Percentiles rank a stretch among this genome's conserved stretches.
phyloP scores from a whole-genome alignment of 2,113 vertebrate species.

The Oriolus oriolus region DNA sequence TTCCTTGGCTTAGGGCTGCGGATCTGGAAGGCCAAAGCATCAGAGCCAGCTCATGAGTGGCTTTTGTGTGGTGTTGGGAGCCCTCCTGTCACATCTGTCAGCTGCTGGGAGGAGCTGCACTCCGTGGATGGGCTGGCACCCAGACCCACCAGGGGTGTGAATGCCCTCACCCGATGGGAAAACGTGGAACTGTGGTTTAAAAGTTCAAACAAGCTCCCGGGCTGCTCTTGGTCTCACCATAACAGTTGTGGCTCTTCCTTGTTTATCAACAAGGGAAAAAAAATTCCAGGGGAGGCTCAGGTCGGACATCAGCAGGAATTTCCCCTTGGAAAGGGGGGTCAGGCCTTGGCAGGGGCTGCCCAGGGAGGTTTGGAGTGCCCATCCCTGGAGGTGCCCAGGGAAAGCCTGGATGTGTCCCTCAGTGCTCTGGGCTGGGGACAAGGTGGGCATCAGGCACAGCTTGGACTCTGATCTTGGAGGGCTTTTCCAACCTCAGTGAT shows the following conservation, averaged over 20 bases:
- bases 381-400: not conserved
- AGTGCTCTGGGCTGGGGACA: not conserved
- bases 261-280: no score
- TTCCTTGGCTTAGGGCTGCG: not conserved
- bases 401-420: not conserved
- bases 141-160: not conserved
- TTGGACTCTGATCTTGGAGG: accelerated
- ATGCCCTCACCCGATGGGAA: not conserved
- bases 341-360: not conserved
- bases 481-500: accelerated
- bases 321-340: not conserved
- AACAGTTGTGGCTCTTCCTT: not conserved
- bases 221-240: accelerated
- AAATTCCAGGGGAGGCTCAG: not conserved
- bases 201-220: not conserved
- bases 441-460: accelerated
- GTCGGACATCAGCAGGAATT: not conserved
- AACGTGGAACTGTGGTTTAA: accelerated
- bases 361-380: not conserved
- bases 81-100: not conserved
- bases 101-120: not conserved
- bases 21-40: not conserved
- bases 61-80: not conserved
- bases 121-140: not conserved
- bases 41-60: not conserved